Percentiles rank a stretch among this genome's conserved stretches.
phyloP scores from a whole-genome alignment of 2,888 invertebrate species.

The Agrochola circellaris region DNA sequence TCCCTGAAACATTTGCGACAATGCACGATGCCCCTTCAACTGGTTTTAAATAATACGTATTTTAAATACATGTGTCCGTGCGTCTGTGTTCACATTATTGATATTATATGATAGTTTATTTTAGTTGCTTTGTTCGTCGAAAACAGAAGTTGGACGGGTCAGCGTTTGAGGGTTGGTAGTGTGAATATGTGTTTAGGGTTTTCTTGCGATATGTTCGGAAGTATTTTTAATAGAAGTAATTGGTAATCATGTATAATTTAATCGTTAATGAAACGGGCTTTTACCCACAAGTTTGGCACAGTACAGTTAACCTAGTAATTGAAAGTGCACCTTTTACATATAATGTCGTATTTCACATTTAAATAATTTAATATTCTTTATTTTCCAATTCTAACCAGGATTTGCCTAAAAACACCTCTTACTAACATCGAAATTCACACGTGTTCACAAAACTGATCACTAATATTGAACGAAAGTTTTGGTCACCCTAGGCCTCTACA shows the following conservation, averaged over 20 bases:
- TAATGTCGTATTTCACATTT: too few species aligned
- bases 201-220: conserved; percentile 19
- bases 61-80: conserved; percentile 90
- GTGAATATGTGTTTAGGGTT: conserved; percentile 17
- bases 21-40: conserved; percentile 78
- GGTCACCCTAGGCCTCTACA: conserved; percentile 56
- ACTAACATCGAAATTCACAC: too few species aligned
- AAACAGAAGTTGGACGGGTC: conserved; percentile 74
- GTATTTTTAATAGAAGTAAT: too few species aligned
- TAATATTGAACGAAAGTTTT: neutral
- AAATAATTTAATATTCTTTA: too few species aligned
- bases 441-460: too few species aligned
- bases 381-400: too few species aligned
- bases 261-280: too few species aligned
- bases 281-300: too few species aligned
- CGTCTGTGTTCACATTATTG: conserved; percentile 87
- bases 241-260: too few species aligned
- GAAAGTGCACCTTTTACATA: too few species aligned
- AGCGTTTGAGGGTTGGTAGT: conserved; percentile 71
- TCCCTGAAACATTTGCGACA: conserved; percentile 69
- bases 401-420: too few species aligned
- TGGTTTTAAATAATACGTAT: conserved; percentile 89
- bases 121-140: conserved; percentile 73
- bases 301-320: too few species aligned
- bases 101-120: conserved; percentile 91